Percentiles rank a stretch among this genome's conserved stretches.
These are phyloP conservation scores for Tinea pellionella DNA, from an alignment of 2,888 invertebrate species.

Conservation along the genomic window DNA sequence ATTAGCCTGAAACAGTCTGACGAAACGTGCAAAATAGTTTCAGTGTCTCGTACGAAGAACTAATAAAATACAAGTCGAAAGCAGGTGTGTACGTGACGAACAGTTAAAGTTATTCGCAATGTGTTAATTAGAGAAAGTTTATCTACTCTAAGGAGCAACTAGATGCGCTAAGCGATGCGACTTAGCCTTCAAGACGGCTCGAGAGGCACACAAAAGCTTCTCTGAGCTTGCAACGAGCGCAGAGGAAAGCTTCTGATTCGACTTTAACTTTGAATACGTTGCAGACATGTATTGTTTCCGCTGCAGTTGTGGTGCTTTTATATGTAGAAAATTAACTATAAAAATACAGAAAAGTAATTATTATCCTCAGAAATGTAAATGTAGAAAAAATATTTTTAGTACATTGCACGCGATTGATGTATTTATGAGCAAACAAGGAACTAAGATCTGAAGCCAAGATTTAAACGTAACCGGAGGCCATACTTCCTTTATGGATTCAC, in stretches of 20 bases:
- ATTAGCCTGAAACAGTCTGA: background rate
- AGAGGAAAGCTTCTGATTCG: conserved; percentile 40
- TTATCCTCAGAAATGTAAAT: no score
- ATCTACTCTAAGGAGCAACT: conserved; percentile 31
- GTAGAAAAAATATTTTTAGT: background rate
- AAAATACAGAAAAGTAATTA: background rate
- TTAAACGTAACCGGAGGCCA: conserved; percentile 7
- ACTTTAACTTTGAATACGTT: conserved; percentile 62
- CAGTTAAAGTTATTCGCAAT: conserved; percentile 21
- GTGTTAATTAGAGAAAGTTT: conserved; percentile 55
- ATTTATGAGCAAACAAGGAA: background rate
- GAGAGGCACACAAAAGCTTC: conserved; percentile 15
- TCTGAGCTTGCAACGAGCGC: conserved; percentile 19
- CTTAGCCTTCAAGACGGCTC: conserved; percentile 14
- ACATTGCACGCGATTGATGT: background rate
- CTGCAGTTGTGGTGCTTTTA: background rate
- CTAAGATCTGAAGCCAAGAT: conserved; percentile 4
- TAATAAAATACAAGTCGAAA: conserved; percentile 6
- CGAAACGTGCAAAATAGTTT: background rate
- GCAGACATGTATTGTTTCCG: conserved; percentile 21
- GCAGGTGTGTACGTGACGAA: conserved; percentile 38
- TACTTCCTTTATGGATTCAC: background rate
- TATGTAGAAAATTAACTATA: background rate
- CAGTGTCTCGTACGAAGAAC: background rate
- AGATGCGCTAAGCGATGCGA: conserved; percentile 21